Conservation (phyloP, 2,113 vertebrate genomes). For the Nestor notabilis region DNA sequence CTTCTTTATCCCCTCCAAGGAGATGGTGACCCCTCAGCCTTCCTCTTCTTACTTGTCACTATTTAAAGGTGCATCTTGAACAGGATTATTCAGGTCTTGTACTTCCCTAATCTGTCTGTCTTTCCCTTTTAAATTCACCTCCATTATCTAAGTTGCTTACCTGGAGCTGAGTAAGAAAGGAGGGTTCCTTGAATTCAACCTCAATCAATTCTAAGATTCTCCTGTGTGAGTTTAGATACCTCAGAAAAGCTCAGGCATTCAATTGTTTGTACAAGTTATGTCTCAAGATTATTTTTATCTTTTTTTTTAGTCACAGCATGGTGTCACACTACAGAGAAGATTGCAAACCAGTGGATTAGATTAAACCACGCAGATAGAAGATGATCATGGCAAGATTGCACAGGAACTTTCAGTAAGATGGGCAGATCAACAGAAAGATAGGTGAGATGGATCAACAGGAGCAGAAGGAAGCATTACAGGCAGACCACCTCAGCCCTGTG, state of each 20-base stretch:
- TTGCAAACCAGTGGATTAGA: neutral
- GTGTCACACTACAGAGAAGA: neutral
- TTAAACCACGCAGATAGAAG: neutral
- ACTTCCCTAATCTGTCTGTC: neutral
- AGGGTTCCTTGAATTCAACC: neutral
- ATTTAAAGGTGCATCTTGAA: slow-evolving; percentile 13
- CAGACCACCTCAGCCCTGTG: neutral
- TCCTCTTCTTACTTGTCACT: neutral
- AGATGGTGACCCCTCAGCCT: neutral
- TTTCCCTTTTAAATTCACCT: neutral
- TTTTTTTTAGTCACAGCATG: neutral
- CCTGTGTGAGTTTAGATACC: neutral
- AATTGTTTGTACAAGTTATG: neutral
- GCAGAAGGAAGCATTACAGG: neutral
- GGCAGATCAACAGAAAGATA: neutral
- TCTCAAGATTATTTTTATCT: neutral
- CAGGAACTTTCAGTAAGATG: neutral
- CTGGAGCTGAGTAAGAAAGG: neutral
- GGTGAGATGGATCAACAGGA: neutral
- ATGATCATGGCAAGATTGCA: neutral
- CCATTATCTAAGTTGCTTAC: neutral
- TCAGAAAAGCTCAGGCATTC: neutral
- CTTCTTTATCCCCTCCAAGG: neutral
- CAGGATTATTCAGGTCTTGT: neutral
- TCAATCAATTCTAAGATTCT: neutral